Percentiles rank a stretch among this genome's conserved stretches.
These are phyloP conservation scores for Equus przewalskii DNA, from an alignment of 2,113 vertebrate species.

Conservation along the genomic window DNA sequence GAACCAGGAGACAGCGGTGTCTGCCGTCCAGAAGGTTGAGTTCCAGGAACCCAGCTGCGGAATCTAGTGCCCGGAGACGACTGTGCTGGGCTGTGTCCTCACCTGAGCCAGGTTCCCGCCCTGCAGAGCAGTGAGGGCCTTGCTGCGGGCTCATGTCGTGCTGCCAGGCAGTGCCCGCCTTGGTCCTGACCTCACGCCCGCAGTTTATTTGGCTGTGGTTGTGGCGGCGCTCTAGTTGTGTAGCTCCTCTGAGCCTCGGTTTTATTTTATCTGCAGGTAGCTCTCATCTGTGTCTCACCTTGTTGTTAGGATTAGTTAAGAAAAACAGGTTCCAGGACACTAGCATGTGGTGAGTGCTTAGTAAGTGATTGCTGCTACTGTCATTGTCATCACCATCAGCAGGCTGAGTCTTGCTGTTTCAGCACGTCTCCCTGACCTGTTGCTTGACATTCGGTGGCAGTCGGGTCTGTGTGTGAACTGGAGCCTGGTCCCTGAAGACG, in stretches of 20 bases:
- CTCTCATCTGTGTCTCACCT: rapidly evolving
- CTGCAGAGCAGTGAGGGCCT: background rate
- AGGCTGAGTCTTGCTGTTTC: rapidly evolving
- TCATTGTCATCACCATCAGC: rapidly evolving
- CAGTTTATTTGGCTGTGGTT: background rate
- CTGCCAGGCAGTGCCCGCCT: background rate
- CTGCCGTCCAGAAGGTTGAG: rapidly evolving
- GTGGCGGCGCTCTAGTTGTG: rapidly evolving
- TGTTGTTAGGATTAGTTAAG: background rate
- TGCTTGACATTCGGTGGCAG: background rate
- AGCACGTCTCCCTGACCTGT: rapidly evolving
- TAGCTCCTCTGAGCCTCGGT: background rate
- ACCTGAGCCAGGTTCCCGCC: background rate
- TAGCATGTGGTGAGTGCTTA: rapidly evolving
- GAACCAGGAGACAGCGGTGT: rapidly evolving
- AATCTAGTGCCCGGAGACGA: rapidly evolving
- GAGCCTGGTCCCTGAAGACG: background rate
- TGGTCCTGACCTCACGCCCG: background rate
- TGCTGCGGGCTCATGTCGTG: too few relatives aligned
- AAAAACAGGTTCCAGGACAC: background rate
- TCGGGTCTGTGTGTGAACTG: background rate
- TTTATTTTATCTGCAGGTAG: background rate
- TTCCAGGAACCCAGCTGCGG: background rate
- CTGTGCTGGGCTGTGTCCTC: rapidly evolving
- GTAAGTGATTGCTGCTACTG: rapidly evolving